Conservation (phyloP, 2,113 vertebrate genomes). For the Dromas ardeola region DNA sequence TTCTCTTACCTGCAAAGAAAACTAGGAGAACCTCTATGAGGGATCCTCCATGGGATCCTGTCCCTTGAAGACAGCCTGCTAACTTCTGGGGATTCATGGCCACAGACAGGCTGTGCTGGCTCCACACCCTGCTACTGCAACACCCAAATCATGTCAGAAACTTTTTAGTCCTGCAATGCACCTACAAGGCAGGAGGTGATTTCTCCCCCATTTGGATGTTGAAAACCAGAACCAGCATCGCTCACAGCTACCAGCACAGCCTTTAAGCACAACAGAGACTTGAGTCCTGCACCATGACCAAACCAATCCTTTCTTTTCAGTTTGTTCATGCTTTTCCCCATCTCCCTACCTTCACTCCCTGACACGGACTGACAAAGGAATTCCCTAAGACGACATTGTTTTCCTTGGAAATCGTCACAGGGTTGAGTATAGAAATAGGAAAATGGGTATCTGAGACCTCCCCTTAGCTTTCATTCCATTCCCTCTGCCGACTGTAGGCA, state of each 20-base stretch:
- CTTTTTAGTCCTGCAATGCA: background rate
- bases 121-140: background rate
- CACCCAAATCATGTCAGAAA: background rate
- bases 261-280: background rate
- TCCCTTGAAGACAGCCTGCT: background rate
- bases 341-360: background rate
- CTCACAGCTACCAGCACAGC: background rate
- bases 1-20: background rate
- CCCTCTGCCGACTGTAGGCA: background rate
- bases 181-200: background rate
- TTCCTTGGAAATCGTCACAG: background rate
- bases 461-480: background rate
- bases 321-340: background rate
- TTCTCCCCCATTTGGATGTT: background rate
- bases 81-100: background rate
- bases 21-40: background rate
- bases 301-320: background rate
- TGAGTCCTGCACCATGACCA: fast-evolving
- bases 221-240: background rate
- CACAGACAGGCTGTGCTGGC: fast-evolving
- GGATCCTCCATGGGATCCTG: background rate
- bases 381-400: background rate
- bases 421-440: background rate
- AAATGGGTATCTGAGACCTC: background rate
- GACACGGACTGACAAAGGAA: background rate